A percentile compares a stretch with the other conserved stretches of the same genome.
Conservation (phyloP, 2,797 vertebrate species). For the Atherinosoma microstoma region DNA sequence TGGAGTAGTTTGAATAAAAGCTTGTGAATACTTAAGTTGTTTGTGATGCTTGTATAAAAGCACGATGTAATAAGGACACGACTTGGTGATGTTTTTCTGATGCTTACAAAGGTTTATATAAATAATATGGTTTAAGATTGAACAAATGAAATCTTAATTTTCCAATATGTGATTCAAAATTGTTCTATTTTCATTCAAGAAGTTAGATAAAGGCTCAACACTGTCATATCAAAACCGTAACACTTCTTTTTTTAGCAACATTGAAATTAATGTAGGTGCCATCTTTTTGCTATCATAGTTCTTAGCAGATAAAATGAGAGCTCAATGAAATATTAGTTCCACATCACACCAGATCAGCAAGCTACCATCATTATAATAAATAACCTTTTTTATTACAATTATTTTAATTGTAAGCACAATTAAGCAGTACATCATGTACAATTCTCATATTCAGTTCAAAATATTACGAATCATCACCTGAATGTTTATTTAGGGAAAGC, state of each 20-base stretch:
- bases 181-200: background rate
- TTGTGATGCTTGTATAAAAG: constrained; percentile 8
- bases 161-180: no score
- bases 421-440: background rate
- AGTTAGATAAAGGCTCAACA: background rate
- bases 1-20: constrained; percentile 42
- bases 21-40: constrained; percentile 25
- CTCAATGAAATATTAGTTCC: constrained; percentile 38
- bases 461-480: background rate
- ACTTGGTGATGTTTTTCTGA: constrained; percentile 6
- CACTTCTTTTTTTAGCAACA: background rate
- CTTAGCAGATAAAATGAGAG: constrained; percentile 43
- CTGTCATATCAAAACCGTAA: background rate
- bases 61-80: background rate
- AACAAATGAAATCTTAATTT: background rate
- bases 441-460: background rate
- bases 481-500: background rate
- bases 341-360: constrained; percentile 51
- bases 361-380: constrained; percentile 45
- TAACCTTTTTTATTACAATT: constrained; percentile 30
- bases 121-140: background rate
- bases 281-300: constrained; percentile 36
- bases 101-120: background rate
- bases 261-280: background rate
- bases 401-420: background rate